phyloP scores from a whole-genome alignment of 2,888 invertebrate species.

The Oeneis ivallda region DNA sequence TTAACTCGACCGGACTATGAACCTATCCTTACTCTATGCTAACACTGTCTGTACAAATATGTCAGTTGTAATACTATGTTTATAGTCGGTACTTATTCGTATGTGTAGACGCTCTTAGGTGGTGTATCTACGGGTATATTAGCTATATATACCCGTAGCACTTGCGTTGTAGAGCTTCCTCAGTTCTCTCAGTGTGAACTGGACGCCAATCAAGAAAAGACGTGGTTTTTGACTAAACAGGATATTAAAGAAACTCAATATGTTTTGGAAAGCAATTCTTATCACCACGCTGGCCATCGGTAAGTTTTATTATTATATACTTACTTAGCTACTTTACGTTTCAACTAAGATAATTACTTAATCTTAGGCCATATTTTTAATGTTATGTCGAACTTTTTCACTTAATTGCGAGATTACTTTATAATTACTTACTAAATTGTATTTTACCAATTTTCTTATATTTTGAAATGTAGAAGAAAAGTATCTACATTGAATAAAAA shows the following conservation, averaged over 20 bases:
- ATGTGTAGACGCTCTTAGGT: not conserved
- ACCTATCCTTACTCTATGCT: no score
- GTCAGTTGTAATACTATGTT: no score
- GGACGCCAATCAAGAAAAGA: constrained; percentile 40
- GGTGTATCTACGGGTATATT: not conserved
- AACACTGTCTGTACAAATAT: no score
- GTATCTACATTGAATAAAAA: no score
- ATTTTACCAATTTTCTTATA: no score
- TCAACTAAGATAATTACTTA: not conserved
- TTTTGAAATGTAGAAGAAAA: no score
- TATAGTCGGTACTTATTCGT: no score
- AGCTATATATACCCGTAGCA: constrained; percentile 39
- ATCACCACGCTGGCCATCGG: constrained; percentile 54
- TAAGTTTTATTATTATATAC: constrained; percentile 46
- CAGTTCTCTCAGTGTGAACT: constrained; percentile 49
- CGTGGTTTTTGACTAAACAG: constrained; percentile 28
- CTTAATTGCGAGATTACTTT: no score
- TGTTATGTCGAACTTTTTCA: no score
- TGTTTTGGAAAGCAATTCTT: constrained; percentile 59
- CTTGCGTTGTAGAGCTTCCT: constrained; percentile 37
- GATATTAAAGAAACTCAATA: constrained; percentile 41
- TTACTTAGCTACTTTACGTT: not conserved
- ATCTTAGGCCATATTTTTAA: no score
- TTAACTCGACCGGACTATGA: no score
- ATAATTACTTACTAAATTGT: no score